Evolutionary conservation across 2,888 invertebrate genomes (phyloP).

Genomic region (Stenodema calcarata): DNA sequence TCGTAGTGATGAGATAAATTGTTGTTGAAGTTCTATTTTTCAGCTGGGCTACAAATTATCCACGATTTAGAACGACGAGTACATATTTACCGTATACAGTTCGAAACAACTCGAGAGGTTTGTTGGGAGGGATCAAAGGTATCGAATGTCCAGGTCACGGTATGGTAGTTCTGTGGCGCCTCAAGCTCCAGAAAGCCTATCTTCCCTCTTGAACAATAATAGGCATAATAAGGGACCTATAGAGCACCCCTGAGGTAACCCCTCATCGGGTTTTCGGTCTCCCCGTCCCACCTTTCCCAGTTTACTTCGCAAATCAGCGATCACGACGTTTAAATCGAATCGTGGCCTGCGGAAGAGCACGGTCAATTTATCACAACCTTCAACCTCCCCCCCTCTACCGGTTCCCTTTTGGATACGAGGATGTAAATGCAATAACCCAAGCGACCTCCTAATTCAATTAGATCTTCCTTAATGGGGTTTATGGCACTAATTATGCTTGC

Average conservation of each 20-base stretch:
- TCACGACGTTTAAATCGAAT: constrained; percentile 37
- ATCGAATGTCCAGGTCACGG: background rate
- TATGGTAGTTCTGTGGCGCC: background rate
- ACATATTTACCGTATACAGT: too few relatives aligned
- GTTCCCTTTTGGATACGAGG: constrained; percentile 20
- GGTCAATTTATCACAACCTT: constrained; percentile 47
- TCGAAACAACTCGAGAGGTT: background rate
- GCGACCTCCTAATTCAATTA: constrained; percentile 52
- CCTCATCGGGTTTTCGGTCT: background rate
- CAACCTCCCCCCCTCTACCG: background rate
- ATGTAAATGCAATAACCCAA: constrained; percentile 52
- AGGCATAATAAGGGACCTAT: constrained; percentile 21
- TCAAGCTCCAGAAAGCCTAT: background rate
- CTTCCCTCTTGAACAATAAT: background rate
- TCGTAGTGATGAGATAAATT: too few relatives aligned
- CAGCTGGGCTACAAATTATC: too few relatives aligned
- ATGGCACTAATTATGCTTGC: constrained; percentile 51
- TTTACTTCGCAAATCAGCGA: constrained; percentile 33
- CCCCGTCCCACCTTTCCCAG: background rate
- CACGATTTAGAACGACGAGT: too few relatives aligned
- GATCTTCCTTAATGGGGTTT: constrained; percentile 52
- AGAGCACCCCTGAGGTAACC: background rate
- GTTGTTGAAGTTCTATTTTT: too few relatives aligned
- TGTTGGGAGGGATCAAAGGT: background rate
- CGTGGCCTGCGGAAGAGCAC: constrained; percentile 34